Evolutionary conservation across 2,888 invertebrate genomes (phyloP).

Genomic region (Chrysolina oricalcia): DNA sequence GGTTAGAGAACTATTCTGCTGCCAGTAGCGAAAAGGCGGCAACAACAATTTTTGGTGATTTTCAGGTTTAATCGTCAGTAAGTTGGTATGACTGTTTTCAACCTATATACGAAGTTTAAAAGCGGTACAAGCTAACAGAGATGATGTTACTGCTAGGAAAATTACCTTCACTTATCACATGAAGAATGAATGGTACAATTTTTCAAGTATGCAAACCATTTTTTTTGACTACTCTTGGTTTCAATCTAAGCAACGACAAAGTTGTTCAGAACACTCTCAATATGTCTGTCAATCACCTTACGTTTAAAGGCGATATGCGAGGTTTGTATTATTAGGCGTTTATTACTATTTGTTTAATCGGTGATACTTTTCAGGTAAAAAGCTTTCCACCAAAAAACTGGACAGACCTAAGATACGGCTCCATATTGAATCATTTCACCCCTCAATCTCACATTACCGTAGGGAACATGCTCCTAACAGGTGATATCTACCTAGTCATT

Average conservation of each 20-base stretch:
- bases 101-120: conserved; percentile 7
- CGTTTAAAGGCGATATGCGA: neutral
- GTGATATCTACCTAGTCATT: conserved; percentile 1
- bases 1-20: too few relatives aligned
- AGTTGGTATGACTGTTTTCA: conserved; percentile 1
- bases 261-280: conserved; percentile 10
- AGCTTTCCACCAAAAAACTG: neutral
- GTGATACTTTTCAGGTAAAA: neutral
- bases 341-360: neutral
- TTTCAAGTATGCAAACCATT: conserved; percentile 32
- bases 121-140: neutral
- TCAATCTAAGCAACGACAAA: conserved; percentile 30
- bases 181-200: conserved; percentile 5
- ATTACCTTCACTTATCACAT: conserved; percentile 7
- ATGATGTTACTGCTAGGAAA: neutral
- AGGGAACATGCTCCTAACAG: neutral
- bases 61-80: neutral
- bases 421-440: neutral
- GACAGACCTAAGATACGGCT: neutral
- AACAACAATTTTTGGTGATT: conserved; percentile 7
- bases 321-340: conserved; percentile 1
- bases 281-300: conserved; percentile 3
- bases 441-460: neutral
- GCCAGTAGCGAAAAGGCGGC: neutral
- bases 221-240: conserved; percentile 34